Conservation (phyloP, 2,113 vertebrate genomes). For the Pristiophorus japonicus region DNA sequence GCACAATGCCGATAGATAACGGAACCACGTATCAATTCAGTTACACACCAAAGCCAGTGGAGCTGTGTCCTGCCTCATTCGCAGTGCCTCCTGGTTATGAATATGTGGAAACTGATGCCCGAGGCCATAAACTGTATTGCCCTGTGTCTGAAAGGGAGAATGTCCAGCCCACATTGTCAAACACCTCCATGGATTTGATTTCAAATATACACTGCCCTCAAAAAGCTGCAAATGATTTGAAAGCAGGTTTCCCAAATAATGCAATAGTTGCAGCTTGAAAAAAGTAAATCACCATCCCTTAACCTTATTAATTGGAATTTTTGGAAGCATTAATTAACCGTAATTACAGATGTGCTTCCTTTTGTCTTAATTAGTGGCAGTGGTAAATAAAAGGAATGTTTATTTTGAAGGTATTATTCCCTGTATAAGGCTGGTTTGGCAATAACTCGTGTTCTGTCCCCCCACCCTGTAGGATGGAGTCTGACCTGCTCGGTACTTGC, state of each 20-base stretch:
- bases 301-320: neutral
- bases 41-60: slow-evolving; percentile 47
- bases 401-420: neutral
- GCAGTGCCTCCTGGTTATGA: slow-evolving; percentile 42
- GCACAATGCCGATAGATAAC: slow-evolving; percentile 34
- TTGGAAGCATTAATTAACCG: neutral
- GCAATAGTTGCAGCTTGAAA: slow-evolving; percentile 27
- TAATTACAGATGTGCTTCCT: neutral
- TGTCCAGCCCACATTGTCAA: neutral
- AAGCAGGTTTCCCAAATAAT: slow-evolving; percentile 30
- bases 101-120: slow-evolving; percentile 44
- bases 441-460: neutral
- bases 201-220: slow-evolving; percentile 17
- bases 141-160: slow-evolving; percentile 11
- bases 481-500: neutral
- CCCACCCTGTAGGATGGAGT: neutral
- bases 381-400: neutral
- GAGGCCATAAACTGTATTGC: slow-evolving; percentile 49
- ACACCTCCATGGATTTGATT: neutral
- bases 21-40: slow-evolving; percentile 46
- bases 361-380: neutral
- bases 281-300: neutral
- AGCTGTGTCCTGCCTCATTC: slow-evolving; percentile 48
- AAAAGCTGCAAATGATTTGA: neutral
- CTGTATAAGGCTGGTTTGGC: neutral